These are phyloP conservation scores for Oasisia sp. DNA, from an alignment of 2,888 invertebrate genomes.

Conservation along the genomic window DNA sequence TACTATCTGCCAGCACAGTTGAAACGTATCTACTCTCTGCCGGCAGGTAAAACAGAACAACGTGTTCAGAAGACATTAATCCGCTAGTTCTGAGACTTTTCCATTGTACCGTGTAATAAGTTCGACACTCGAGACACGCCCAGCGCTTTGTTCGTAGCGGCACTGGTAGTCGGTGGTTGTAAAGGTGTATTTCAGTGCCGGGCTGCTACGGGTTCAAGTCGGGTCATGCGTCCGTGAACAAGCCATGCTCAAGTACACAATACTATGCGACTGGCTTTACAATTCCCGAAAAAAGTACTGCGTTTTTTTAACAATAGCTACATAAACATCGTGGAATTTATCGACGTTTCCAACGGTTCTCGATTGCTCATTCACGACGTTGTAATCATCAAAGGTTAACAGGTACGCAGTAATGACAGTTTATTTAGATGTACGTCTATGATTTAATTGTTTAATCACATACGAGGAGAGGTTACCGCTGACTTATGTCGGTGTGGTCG, in stretches of 20 bases:
- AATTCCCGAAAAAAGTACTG: neutral
- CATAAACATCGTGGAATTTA: neutral
- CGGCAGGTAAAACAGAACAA: too few species aligned
- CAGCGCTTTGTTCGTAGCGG: too few species aligned
- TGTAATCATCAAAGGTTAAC: neutral
- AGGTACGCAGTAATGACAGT: neutral
- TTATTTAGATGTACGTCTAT: neutral
- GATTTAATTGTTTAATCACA: neutral
- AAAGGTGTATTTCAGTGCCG: too few species aligned
- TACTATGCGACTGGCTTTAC: neutral
- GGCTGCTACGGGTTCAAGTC: neutral
- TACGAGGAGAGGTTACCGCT: neutral
- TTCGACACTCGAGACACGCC: too few species aligned
- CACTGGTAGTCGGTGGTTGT: too few species aligned
- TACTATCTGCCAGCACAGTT: neutral
- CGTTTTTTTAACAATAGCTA: neutral
- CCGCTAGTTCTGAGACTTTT: too few species aligned
- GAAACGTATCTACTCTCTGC: neutral
- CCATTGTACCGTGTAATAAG: too few species aligned
- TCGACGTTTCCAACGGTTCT: neutral
- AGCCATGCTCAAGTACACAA: neutral
- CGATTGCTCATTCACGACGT: neutral
- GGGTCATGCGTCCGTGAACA: neutral
- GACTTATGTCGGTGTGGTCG: neutral
- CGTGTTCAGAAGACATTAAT: too few species aligned